A percentile compares a stretch with the other conserved stretches of the same genome.
Evolutionary conservation across 1,140 invertebrate species (phyloP).

Genomic region (Diorhabda sublineata): DNA sequence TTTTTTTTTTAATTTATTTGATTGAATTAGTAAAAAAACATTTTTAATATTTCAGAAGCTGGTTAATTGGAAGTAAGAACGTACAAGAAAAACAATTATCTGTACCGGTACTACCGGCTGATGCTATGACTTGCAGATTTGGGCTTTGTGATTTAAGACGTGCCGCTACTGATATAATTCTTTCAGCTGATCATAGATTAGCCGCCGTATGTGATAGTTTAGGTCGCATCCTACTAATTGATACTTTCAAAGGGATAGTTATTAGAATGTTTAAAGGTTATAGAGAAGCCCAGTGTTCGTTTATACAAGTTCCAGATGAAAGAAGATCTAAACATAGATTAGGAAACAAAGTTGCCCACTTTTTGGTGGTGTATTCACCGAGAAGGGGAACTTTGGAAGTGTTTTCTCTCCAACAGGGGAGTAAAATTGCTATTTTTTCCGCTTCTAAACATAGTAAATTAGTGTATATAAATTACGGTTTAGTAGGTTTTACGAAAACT

Average conservation of each 20-base stretch:
- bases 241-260: constrained; percentile 73
- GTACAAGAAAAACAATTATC: constrained; percentile 47
- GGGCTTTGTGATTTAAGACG: constrained; percentile 81
- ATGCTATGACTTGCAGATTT: constrained; percentile 66
- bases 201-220: constrained; percentile 80
- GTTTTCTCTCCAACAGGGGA: constrained; percentile 80
- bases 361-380: constrained; percentile 82
- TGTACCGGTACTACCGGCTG: constrained; percentile 53
- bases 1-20: background rate
- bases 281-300: constrained; percentile 87
- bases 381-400: constrained; percentile 81
- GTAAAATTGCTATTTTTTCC: constrained; percentile 83
- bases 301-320: constrained; percentile 73
- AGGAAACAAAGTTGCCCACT: constrained; percentile 57
- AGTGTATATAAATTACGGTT: constrained; percentile 72
- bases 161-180: constrained; percentile 63
- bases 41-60: constrained; percentile 47
- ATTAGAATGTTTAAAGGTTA: constrained; percentile 92
- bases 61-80: constrained; percentile 56
- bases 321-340: constrained; percentile 47
- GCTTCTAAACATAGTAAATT: constrained; percentile 79
- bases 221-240: constrained; percentile 80
- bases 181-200: constrained; percentile 77
- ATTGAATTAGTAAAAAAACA: background rate
- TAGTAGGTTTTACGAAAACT: constrained; percentile 62